Conservation (phyloP, 53 echinoderm and acorn worm genomes). For the Paracentrotus lividus region DNA sequence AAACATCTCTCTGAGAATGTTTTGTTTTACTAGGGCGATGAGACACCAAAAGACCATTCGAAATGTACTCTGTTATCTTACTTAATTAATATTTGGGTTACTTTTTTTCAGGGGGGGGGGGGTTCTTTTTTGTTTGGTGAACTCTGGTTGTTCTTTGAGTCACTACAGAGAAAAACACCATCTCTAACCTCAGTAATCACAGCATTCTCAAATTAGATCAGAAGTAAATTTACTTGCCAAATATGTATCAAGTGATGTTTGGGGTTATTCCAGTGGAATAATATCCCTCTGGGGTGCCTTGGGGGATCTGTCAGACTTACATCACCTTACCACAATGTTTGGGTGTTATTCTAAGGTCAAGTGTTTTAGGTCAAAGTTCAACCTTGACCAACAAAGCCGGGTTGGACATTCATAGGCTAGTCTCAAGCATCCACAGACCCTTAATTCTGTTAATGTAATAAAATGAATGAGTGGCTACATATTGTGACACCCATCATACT, state of each 20-base stretch:
- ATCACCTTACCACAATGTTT: conserved; percentile 41
- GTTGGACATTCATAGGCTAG: background rate
- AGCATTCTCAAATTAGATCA: conserved; percentile 22
- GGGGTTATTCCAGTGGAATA: background rate
- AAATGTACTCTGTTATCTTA: too few species aligned
- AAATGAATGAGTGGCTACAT: too few species aligned
- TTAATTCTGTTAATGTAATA: background rate
- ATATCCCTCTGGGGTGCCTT: background rate
- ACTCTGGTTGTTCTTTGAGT: too few species aligned
- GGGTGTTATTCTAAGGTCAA: conserved; percentile 44
- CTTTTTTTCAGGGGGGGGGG: too few species aligned
- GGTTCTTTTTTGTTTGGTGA: too few species aligned
- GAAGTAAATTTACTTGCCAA: conserved; percentile 5
- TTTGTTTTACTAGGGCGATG: too few species aligned
- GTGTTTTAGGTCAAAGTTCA: background rate
- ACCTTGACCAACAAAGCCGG: background rate
- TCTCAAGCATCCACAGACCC: conserved; percentile 1
- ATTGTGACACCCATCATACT: too few species aligned
- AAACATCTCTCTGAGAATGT: too few species aligned
- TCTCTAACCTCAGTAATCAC: background rate
- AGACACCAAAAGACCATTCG: too few species aligned
- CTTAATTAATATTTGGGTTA: too few species aligned
- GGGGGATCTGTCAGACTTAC: conserved; percentile 24
- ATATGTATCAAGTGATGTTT: conserved; percentile 8
- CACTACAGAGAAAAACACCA: background rate